These are phyloP conservation scores for Entelurus aequoreus DNA, from an alignment of 2,113 vertebrate species.

Conservation along the genomic window DNA sequence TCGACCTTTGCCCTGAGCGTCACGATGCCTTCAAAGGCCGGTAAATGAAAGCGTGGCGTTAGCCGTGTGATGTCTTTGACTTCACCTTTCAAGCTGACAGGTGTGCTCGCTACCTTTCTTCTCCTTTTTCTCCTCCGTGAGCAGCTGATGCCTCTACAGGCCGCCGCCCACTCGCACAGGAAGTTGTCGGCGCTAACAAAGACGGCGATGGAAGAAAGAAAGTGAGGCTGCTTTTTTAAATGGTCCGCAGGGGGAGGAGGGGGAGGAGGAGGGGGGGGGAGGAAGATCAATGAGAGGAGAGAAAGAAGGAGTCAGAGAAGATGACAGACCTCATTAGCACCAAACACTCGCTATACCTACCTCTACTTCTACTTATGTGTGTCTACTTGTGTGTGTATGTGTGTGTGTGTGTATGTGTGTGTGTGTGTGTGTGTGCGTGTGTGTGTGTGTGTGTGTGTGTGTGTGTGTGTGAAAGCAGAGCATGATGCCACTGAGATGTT, in stretches of 20 bases:
- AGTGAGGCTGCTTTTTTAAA: slow-evolving; percentile 57
- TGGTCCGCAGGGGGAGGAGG: slow-evolving; percentile 55
- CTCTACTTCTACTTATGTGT: too few relatives aligned
- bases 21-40: too few relatives aligned
- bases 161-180: background rate
- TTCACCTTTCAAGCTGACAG: too few relatives aligned
- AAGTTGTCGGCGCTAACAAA: slow-evolving; percentile 2
- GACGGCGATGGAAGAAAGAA: slow-evolving; percentile 29
- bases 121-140: background rate
- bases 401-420: slow-evolving; percentile 7
- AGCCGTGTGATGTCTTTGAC: too few relatives aligned
- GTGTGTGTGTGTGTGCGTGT: slow-evolving; percentile 21
- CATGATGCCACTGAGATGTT: slow-evolving; percentile 95
- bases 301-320: slow-evolving; percentile 50
- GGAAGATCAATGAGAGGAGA: slow-evolving; percentile 18
- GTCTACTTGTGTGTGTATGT: background rate
- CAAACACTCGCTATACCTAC: slow-evolving; percentile 34
- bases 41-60: background rate
- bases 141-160: background rate
- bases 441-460: slow-evolving; percentile 33
- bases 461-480: slow-evolving; percentile 65
- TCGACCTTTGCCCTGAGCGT: too few relatives aligned
- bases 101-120: background rate
- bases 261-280: background rate
- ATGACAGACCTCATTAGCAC: slow-evolving; percentile 97